Evolutionary conservation across 2,797 vertebrate species (phyloP).

Genomic region (Rhynchotus rufescens): DNA sequence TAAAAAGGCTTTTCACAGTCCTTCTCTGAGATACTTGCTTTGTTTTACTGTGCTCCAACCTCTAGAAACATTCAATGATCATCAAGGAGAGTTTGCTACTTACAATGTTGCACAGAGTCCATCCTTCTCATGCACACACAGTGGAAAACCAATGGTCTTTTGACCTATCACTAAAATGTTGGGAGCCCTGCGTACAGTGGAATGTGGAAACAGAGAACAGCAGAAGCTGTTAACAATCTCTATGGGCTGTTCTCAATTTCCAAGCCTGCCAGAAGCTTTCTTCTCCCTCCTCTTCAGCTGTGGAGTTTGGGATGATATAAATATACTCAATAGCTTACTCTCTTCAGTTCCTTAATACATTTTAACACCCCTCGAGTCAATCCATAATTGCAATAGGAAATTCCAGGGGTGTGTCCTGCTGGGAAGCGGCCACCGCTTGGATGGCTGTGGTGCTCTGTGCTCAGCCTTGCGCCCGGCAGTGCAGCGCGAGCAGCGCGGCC

Average conservation of each 20-base stretch:
- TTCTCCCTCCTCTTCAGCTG: background rate
- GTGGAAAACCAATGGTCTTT: conserved; percentile 14
- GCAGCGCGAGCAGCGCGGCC: background rate
- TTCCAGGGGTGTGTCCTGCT: background rate
- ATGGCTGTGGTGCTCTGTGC: background rate
- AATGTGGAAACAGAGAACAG: background rate
- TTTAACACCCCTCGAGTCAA: background rate
- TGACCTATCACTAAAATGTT: background rate
- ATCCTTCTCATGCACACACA: background rate
- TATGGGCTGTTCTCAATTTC: background rate
- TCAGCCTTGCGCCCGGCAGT: background rate
- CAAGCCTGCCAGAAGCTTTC: background rate
- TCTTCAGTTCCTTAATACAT: background rate
- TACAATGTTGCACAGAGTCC: rapidly evolving
- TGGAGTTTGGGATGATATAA: background rate
- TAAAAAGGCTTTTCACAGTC: conserved; percentile 5
- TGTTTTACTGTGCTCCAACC: background rate
- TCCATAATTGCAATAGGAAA: background rate
- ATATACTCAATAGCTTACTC: background rate
- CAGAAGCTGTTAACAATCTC: background rate
- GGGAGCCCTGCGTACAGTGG: background rate
- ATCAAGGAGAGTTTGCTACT: background rate
- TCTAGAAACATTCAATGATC: background rate
- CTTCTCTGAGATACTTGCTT: background rate
- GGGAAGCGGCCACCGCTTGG: background rate